Evolutionary conservation across 2,113 vertebrate genomes (phyloP), one percentile per base, ranked within the genome.

Genomic region (Picathartes gymnocephalus): DNA sequence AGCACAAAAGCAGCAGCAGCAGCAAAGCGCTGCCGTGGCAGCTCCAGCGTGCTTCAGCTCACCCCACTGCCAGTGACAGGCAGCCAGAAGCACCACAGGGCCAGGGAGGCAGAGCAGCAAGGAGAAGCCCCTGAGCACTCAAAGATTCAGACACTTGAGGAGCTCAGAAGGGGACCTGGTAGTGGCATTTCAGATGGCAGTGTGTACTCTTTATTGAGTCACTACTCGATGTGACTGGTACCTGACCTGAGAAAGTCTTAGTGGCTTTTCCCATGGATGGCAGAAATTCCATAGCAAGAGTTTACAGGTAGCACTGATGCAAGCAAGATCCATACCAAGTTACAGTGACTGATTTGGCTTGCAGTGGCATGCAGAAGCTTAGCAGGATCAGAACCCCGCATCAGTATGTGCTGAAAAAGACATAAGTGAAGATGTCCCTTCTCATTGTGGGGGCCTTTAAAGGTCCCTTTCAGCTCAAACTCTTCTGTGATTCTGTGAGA

Each of bases 1-100:
- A 57, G 45, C 45, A 65, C 39, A 51, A 47, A 57, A 64, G 66
- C 65, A 85, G 50, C 44, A 69, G 39, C 44, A 45, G 44, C 37
- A 35, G 33, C 13, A 33, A 37, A 65, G 45, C 0, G 0, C 60
- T 62, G 53, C 31, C 0, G 0, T 13, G 33, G 62, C 62, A 86
- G 81, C 58, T 39, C 14, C 0, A 0, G 13, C 3, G 0, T 53
- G 56, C 40, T 24, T 48, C 18, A 19, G n/a, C 60, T 81, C 4
- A 1, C 13, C 24, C 40, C n/a, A 35, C 18, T 20, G 45, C 40
- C 31, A 44, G 14, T 3, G 7, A 61, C 44, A 70, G 33, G 70
- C 51, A 71, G 56, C 28, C 65, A 31, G 27, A 22, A 44, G 15
- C 12, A 15, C 20, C 9, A 17, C 16, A 13, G 42, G 27, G 27